Conservation (phyloP, 2,113 vertebrate species). For the Prunella himalayana region DNA sequence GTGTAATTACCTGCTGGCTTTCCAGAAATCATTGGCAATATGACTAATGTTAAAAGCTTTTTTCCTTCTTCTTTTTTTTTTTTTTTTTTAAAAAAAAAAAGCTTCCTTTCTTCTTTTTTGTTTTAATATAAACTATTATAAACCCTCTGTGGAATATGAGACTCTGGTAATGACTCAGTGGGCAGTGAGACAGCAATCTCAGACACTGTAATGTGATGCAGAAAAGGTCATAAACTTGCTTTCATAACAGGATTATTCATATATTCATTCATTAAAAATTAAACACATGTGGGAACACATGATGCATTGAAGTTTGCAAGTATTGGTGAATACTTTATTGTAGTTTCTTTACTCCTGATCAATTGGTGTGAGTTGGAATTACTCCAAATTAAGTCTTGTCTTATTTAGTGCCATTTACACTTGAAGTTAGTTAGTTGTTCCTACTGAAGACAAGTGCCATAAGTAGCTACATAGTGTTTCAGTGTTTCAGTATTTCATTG, state of each 20-base stretch:
- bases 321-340: not conserved
- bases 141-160: not conserved
- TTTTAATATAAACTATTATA: not conserved
- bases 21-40: not conserved
- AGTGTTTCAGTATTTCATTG: too few relatives aligned
- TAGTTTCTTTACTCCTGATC: not conserved
- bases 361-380: not conserved
- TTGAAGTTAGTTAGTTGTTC: not conserved
- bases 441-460: not conserved
- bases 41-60: not conserved
- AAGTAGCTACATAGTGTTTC: not conserved
- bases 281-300: not conserved
- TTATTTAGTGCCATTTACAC: not conserved
- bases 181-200: constrained; percentile 6
- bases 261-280: constrained; percentile 67
- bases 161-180: not conserved
- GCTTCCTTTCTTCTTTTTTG: not conserved
- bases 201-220: not conserved
- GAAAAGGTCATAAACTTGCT: constrained; percentile 22
- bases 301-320: not conserved
- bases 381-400: not conserved
- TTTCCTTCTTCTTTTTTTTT: not conserved
- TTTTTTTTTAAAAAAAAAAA: too few relatives aligned
- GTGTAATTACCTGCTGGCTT: constrained; percentile 6
- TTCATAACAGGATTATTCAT: constrained; percentile 27